Percentiles rank a stretch among this genome's conserved stretches.
phyloP scores from a whole-genome alignment of 2,797 vertebrate species.

The Peromyscus attwateri region DNA sequence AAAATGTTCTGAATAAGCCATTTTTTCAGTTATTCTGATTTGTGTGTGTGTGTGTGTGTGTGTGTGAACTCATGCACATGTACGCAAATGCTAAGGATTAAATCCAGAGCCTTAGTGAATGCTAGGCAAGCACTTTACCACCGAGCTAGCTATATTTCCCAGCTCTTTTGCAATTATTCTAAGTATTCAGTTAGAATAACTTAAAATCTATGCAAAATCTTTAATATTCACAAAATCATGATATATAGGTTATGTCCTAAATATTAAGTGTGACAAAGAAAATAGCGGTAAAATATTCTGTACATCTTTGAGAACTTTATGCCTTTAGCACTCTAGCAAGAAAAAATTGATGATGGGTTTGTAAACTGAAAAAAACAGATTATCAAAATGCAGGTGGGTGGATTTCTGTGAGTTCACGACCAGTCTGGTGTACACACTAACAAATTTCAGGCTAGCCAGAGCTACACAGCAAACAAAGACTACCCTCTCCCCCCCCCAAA shows the following conservation, averaged over 20 bases:
- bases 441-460: not conserved
- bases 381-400: not conserved
- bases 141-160: not conserved
- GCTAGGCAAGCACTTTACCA: not conserved
- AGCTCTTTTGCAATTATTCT: not conserved
- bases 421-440: not conserved
- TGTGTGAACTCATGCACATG: not conserved
- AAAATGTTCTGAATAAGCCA: not conserved
- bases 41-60: not conserved
- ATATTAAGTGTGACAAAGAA: not conserved
- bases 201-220: not conserved
- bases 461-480: not conserved
- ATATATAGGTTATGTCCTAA: not conserved
- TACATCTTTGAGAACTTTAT: not conserved
- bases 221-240: not conserved
- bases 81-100: not conserved
- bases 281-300: not conserved
- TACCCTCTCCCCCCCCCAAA: not conserved
- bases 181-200: not conserved
- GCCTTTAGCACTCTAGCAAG: not conserved
- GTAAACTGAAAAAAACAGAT: not conserved
- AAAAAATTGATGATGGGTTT: not conserved
- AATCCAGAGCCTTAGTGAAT: not conserved
- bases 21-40: not conserved
- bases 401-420: not conserved